Evolutionary conservation across 2,888 invertebrate species (phyloP).

Genomic region (Mythimna loreyi): DNA sequence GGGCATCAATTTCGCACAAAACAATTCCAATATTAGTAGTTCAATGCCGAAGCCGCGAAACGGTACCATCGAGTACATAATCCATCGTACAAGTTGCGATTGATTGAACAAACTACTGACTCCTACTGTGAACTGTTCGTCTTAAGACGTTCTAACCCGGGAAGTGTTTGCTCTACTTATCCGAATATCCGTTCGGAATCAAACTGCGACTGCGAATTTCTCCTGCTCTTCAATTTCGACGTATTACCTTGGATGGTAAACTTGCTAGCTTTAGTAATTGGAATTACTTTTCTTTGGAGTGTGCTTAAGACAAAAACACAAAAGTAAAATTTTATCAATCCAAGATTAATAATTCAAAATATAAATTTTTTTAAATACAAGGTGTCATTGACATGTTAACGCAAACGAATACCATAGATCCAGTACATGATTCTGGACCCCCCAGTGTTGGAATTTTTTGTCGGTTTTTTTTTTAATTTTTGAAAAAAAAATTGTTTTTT

Average conservation of each 20-base stretch:
- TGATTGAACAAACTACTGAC: slow-evolving; percentile 77
- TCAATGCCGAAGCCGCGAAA: slow-evolving; percentile 58
- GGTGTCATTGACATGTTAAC: too few species aligned
- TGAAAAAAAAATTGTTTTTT: too few species aligned
- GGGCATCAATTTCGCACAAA: slow-evolving; percentile 56
- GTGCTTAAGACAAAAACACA: too few species aligned
- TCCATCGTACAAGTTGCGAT: slow-evolving; percentile 73
- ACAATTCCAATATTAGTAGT: slow-evolving; percentile 59
- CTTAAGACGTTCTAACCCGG: slow-evolving; percentile 69
- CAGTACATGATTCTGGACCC: too few species aligned
- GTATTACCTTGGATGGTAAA: slow-evolving; percentile 25
- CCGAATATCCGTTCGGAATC: slow-evolving; percentile 70
- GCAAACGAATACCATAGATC: too few species aligned
- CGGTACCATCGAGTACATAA: slow-evolving; percentile 67
- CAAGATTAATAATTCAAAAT: too few species aligned
- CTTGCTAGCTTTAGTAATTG: background rate
- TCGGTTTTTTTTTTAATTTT: too few species aligned
- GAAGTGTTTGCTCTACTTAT: slow-evolving; percentile 74
- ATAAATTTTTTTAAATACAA: too few species aligned
- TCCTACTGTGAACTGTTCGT: slow-evolving; percentile 70
- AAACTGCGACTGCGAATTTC: slow-evolving; percentile 57
- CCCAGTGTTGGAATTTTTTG: too few species aligned
- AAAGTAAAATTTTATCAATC: too few species aligned
- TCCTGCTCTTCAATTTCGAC: slow-evolving; percentile 39
- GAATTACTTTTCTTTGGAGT: background rate